These are phyloP conservation scores for Carassius auratus DNA, from an alignment of 2,113 vertebrate species.

Conservation along the genomic window DNA sequence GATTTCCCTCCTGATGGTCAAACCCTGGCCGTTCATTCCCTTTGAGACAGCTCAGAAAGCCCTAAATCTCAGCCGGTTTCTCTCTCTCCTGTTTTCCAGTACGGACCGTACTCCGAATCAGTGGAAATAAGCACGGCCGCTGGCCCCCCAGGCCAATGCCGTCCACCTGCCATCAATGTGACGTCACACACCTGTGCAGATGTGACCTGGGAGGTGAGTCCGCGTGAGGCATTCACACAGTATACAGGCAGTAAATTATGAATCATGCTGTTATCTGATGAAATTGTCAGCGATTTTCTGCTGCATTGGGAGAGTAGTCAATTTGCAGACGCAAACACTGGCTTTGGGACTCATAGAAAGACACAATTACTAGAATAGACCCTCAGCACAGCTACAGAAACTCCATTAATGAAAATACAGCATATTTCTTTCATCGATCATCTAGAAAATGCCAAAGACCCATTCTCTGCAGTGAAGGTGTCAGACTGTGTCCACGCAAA, in stretches of 20 bases:
- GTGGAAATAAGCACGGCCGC: slow-evolving; percentile 89
- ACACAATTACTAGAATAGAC: not conserved
- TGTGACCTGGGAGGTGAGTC: slow-evolving; percentile 93
- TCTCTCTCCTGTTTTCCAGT: slow-evolving; percentile 69
- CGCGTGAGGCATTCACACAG: not conserved
- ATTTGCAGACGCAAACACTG: not conserved
- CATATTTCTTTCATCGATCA: slow-evolving; percentile 5
- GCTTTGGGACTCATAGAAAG: not conserved
- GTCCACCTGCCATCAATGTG: slow-evolving; percentile 83
- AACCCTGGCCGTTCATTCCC: not conserved
- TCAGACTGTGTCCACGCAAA: not conserved
- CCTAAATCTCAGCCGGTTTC: not conserved
- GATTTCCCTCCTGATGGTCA: slow-evolving; percentile 5
- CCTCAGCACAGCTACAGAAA: not conserved
- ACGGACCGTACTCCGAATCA: slow-evolving; percentile 83
- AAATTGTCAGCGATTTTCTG: slow-evolving; percentile 1
- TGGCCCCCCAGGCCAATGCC: slow-evolving; percentile 91
- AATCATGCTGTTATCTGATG: not conserved
- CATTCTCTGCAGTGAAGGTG: too few relatives aligned
- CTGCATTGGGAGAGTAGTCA: not conserved
- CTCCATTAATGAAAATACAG: not conserved
- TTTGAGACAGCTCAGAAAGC: not conserved
- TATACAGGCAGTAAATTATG: not conserved
- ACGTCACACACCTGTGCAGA: slow-evolving; percentile 82
- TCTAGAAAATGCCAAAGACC: not conserved